phyloP scores from a whole-genome alignment of 2,797 vertebrate genomes.

The Coregonus ussuriensis region DNA sequence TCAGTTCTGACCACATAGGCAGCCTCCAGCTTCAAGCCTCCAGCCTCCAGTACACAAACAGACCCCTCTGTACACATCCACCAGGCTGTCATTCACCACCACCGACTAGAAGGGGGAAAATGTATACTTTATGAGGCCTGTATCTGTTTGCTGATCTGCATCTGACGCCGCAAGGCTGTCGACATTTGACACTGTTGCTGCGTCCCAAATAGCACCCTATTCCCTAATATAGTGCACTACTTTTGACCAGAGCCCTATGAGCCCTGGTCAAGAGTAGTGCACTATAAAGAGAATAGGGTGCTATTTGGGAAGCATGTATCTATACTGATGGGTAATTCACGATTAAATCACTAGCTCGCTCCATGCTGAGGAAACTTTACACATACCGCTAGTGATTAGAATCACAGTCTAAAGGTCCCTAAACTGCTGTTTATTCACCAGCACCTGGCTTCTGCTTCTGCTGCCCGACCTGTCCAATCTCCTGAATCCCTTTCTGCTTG shows the following conservation, averaged over 20 bases:
- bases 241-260: background rate
- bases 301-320: background rate
- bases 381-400: constrained; percentile 25
- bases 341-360: constrained; percentile 41
- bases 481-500: background rate
- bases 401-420: constrained; percentile 19
- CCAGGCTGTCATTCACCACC: constrained; percentile 39
- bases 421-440: constrained; percentile 14
- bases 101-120: constrained; percentile 27
- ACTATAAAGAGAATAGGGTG: background rate
- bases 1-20: constrained; percentile 31
- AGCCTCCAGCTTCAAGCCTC: too few relatives aligned
- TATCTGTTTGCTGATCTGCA: constrained; percentile 5
- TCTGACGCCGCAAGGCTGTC: constrained; percentile 10
- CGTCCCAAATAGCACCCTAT: background rate
- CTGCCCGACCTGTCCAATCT: background rate
- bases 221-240: background rate
- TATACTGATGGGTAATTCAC: constrained; percentile 33
- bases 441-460: background rate
- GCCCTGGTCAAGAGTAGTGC: background rate
- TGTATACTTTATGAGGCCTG: constrained; percentile 50
- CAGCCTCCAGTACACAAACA: background rate
- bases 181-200: constrained; percentile 1
- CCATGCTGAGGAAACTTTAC: constrained; percentile 18
- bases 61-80: background rate